Percentiles rank a stretch among this genome's conserved stretches.
phyloP scores from a whole-genome alignment of 2,113 vertebrate genomes.

The Pyrgilauda ruficollis region DNA sequence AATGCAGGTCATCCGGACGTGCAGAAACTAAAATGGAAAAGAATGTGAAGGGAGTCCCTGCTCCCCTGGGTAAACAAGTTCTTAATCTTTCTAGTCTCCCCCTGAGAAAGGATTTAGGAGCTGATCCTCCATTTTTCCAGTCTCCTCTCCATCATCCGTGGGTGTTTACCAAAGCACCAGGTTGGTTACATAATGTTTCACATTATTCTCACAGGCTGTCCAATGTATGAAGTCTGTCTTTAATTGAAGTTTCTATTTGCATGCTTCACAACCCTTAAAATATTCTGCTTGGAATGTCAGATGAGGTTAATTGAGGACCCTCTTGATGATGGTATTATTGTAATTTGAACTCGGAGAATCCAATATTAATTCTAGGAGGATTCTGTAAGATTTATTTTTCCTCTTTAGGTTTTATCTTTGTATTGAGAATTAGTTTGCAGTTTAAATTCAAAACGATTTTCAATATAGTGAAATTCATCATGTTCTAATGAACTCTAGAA shows the following conservation, averaged over 20 bases:
- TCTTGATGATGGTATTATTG: slow-evolving; percentile 26
- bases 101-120: slow-evolving; percentile 38
- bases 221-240: background rate
- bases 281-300: slow-evolving; percentile 23
- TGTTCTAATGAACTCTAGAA: background rate
- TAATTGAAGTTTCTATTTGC: slow-evolving; percentile 52
- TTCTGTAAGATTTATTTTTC: slow-evolving; percentile 11
- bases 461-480: background rate
- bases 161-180: slow-evolving; percentile 1
- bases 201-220: slow-evolving; percentile 1
- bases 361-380: slow-evolving; percentile 15
- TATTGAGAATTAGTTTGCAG: background rate
- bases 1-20: fast-evolving
- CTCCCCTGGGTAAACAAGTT: background rate
- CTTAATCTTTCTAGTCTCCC: background rate
- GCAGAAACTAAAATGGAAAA: background rate
- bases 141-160: background rate
- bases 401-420: slow-evolving; percentile 3
- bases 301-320: slow-evolving; percentile 54
- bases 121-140: background rate
- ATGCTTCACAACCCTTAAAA: slow-evolving; percentile 30
- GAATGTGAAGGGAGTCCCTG: background rate
- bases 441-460: slow-evolving; percentile 13
- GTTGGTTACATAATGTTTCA: slow-evolving; percentile 26
- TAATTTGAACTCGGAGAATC: slow-evolving; percentile 29